A percentile compares a stretch with the other conserved stretches of the same genome.
These are phyloP conservation scores for Melanerpes formicivorus DNA, from an alignment of 2,113 vertebrate species.

Conservation along the genomic window DNA sequence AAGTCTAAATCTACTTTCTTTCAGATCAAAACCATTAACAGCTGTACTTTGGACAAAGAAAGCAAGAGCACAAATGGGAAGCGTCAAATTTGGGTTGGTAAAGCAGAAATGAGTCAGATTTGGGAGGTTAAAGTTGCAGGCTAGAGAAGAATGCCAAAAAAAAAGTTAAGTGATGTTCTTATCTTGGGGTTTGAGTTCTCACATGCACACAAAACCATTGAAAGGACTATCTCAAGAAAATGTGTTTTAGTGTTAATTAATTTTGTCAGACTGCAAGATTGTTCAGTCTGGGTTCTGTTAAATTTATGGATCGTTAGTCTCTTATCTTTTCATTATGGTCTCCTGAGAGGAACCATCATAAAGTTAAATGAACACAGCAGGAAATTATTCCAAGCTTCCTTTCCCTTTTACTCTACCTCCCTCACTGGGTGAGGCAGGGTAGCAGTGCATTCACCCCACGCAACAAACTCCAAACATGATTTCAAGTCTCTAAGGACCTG, in stretches of 20 bases:
- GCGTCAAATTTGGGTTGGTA: background rate
- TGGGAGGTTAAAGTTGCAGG: background rate
- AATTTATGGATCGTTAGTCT: constrained; percentile 68
- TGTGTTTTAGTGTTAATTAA: constrained; percentile 67
- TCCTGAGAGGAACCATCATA: constrained; percentile 60
- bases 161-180: background rate
- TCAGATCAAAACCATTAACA: background rate
- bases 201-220: background rate
- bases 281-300: constrained; percentile 52
- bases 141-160: background rate
- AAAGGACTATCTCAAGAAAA: constrained; percentile 14
- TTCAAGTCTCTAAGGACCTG: background rate
- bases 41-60: background rate
- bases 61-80: background rate
- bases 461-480: constrained; percentile 1
- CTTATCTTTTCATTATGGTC: constrained; percentile 60
- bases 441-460: background rate
- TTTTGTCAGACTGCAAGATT: constrained; percentile 66
- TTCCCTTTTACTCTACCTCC: background rate
- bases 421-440: background rate
- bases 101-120: background rate
- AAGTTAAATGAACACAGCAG: constrained; percentile 67
- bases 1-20: no score
- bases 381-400: constrained; percentile 52
- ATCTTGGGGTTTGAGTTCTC: background rate